A percentile compares a stretch with the other conserved stretches of the same genome.
Evolutionary conservation across 2,797 vertebrate genomes (phyloP).

Genomic region (Melopsittacus undulatus): DNA sequence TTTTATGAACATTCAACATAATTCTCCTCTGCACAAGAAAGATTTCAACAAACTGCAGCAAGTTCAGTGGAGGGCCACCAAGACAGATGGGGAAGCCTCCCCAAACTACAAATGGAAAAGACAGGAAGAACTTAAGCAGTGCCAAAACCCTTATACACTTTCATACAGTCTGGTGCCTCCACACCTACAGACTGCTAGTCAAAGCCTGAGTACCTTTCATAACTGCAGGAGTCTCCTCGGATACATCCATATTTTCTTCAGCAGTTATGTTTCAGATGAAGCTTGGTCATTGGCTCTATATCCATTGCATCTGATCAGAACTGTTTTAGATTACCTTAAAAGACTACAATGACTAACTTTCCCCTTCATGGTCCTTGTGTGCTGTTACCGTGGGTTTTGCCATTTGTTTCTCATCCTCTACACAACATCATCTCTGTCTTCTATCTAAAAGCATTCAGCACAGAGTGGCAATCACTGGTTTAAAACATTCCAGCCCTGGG

Average conservation of each 20-base stretch:
- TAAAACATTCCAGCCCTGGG: background rate
- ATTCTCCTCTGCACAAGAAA: background rate
- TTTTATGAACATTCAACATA: background rate
- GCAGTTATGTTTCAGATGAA: background rate
- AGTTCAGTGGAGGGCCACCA: background rate
- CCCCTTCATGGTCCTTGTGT: background rate
- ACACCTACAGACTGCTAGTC: background rate
- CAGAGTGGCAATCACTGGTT: background rate
- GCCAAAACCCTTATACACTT: background rate
- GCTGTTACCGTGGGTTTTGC: background rate
- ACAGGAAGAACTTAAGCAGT: background rate
- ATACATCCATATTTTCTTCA: background rate
- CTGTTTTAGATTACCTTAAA: background rate
- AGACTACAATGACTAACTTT: background rate
- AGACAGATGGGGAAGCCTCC: background rate
- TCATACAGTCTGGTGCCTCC: background rate
- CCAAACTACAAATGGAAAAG: background rate
- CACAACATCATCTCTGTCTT: background rate
- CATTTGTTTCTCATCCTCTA: background rate
- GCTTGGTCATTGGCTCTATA: background rate
- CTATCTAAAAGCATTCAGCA: background rate
- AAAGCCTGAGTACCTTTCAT: background rate
- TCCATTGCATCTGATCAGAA: background rate
- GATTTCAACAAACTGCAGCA: background rate
- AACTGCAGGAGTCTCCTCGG: background rate